Evolutionary conservation across 2,888 invertebrate genomes (phyloP), one percentile per base, ranked within the genome.

Genomic region (Cephus spinipes): DNA sequence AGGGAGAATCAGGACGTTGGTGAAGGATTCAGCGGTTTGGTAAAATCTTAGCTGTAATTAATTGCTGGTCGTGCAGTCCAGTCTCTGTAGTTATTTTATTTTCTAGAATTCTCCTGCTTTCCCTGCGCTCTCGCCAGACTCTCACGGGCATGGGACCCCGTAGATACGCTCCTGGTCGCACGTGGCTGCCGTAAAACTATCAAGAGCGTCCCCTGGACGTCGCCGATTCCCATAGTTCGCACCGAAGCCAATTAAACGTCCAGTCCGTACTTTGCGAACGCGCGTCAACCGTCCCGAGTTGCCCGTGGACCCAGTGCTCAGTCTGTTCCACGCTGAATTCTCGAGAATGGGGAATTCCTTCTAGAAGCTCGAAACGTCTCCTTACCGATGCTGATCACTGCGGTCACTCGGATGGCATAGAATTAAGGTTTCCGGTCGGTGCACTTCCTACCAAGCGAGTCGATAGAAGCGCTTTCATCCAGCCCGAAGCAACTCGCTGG

Each of bases 181-280:
- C 71, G 75, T 15, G 76, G 74, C 78, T 55, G 74, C 80, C 76
- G 80, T 80, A 75, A 77, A 55, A 55, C 23, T 2, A 23, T 23
- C 23, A 23, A 1, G 9, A 55, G 9, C 23, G 55, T 55, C 9
- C 4, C 12, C 2, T 2, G 23, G 23, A 55, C 9, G 23, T 23
- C 1, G 23, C 2, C 9, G 9, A 23, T 55, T 55, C 23, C 23
- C 15, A 23, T 1, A 23, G 9, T 2, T 55, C 1, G 9, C 6
- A 23, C 23, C 9, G 15, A 55, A 23, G 55, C 9, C 23, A 55
- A 23, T 9, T 11, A 1, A 23, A 55, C 4, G 40, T 40, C 15
- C 3, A 40, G 0, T 40, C 4, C 3, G 40, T 40, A 40, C 23
- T 23, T 55, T 2, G 23, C 9, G 55, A 23, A 23, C 23, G 55